Percentiles rank a stretch among this genome's conserved stretches.
phyloP scores from a whole-genome alignment of 2,888 invertebrate species.

The Morinoia aosen region DNA sequence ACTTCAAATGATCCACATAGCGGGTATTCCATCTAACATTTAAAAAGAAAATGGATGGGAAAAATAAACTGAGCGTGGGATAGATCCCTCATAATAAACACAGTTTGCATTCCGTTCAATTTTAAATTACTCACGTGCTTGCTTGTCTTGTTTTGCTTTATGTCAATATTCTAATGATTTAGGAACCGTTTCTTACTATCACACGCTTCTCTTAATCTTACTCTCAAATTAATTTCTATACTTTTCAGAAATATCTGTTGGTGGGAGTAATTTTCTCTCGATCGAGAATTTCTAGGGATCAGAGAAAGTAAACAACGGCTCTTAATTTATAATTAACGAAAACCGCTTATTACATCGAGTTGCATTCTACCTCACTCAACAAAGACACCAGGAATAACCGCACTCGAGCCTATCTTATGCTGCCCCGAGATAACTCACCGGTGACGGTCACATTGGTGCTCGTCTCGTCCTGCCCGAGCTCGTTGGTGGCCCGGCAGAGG shows the following conservation, averaged over 20 bases:
- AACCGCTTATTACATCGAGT: too few species aligned
- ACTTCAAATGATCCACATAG: background rate
- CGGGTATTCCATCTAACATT: background rate
- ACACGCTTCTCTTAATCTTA: background rate
- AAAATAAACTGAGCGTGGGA: background rate
- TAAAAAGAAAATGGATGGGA: background rate
- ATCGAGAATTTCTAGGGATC: background rate
- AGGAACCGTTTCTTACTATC: background rate
- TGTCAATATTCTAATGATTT: background rate
- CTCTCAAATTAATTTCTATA: too few species aligned
- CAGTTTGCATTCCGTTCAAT: background rate
- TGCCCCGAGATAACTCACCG: slow-evolving; percentile 75
- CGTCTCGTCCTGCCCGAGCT: slow-evolving; percentile 78
- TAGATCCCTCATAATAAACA: background rate
- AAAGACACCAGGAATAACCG: background rate
- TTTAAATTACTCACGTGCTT: background rate
- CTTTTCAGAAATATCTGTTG: background rate
- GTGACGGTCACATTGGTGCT: slow-evolving; percentile 79
- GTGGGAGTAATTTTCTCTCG: background rate
- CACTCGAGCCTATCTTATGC: background rate
- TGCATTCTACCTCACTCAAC: background rate
- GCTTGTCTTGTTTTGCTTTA: background rate
- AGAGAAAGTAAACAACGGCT: background rate
- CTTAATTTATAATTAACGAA: background rate
- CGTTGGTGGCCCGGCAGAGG: slow-evolving; percentile 80